These are phyloP conservation scores for Bombus sibiricus DNA, from an alignment of 1,140 invertebrate species.

Conservation along the genomic window DNA sequence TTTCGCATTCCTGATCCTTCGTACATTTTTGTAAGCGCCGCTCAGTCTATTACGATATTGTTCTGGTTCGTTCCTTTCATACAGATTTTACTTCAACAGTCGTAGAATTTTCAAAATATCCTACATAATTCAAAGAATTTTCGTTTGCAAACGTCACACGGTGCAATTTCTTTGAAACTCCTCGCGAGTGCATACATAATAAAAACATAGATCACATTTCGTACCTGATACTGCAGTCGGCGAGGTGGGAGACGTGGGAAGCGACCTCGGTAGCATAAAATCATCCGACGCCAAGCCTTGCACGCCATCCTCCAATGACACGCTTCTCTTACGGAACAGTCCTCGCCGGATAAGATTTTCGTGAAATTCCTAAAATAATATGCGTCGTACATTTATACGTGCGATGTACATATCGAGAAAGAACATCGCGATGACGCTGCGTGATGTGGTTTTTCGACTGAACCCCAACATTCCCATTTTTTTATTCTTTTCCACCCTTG, in stretches of 20 bases:
- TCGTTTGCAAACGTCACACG: background rate
- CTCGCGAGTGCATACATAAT: background rate
- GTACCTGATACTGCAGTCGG: slow-evolving; percentile 68
- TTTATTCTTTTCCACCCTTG: background rate
- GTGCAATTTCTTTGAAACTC: background rate
- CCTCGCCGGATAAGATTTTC: slow-evolving; percentile 90
- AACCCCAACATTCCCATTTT: background rate
- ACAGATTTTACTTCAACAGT: background rate
- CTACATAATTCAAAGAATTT: background rate
- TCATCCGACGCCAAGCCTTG: slow-evolving; percentile 75
- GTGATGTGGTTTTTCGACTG: background rate
- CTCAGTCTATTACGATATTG: background rate
- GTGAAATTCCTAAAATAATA: slow-evolving; percentile 86
- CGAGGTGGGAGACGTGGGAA: slow-evolving; percentile 80
- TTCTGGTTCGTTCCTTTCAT: background rate
- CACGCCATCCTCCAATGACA: slow-evolving; percentile 86
- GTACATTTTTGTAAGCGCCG: background rate
- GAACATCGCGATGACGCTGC: background rate
- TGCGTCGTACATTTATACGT: background rate
- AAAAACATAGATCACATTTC: background rate
- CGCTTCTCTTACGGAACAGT: slow-evolving; percentile 87
- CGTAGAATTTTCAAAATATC: background rate
- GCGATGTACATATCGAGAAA: background rate
- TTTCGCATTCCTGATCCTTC: background rate
- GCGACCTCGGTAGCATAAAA: slow-evolving; percentile 78